Conservation (phyloP, 2,888 invertebrate genomes). For the Lycaena phlaeas region DNA sequence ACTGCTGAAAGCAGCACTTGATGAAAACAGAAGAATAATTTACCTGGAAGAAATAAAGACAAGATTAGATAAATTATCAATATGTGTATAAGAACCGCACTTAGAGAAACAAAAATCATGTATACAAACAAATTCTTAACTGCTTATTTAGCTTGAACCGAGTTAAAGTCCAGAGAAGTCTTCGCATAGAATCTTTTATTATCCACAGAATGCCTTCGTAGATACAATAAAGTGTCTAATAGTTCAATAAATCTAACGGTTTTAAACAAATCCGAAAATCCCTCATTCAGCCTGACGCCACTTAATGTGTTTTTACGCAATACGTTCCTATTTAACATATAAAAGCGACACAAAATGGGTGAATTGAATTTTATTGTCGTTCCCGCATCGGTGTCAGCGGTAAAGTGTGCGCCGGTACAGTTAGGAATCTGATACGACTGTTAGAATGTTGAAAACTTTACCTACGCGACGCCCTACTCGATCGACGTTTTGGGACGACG, state of each 20-base stretch:
- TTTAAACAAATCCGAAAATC: constrained; percentile 3
- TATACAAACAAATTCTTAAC: too few species aligned
- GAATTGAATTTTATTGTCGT: constrained; percentile 53
- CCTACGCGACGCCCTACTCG: constrained; percentile 33
- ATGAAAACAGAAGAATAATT: too few species aligned
- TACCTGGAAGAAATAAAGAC: too few species aligned
- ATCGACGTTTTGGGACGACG: constrained; percentile 16
- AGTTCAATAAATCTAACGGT: constrained; percentile 8
- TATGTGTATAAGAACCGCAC: too few species aligned
- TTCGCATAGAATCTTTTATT: neutral
- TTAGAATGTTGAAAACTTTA: constrained; percentile 24
- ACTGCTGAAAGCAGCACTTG: too few species aligned
- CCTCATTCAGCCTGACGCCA: constrained; percentile 39
- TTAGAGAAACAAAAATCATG: too few species aligned
- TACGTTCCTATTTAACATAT: constrained; percentile 31
- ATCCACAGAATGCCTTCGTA: neutral
- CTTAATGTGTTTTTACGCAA: constrained; percentile 22
- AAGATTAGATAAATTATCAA: too few species aligned
- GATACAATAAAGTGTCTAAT: neutral
- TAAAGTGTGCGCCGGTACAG: constrained; percentile 35
- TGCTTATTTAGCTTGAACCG: too few species aligned
- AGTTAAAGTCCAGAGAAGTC: constrained; percentile 6
- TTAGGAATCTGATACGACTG: constrained; percentile 51
- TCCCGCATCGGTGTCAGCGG: constrained; percentile 21
- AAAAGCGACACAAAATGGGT: constrained; percentile 29